Evolutionary conservation across 1,140 invertebrate genomes (phyloP).

Genomic region (Helicoverpa zea): DNA sequence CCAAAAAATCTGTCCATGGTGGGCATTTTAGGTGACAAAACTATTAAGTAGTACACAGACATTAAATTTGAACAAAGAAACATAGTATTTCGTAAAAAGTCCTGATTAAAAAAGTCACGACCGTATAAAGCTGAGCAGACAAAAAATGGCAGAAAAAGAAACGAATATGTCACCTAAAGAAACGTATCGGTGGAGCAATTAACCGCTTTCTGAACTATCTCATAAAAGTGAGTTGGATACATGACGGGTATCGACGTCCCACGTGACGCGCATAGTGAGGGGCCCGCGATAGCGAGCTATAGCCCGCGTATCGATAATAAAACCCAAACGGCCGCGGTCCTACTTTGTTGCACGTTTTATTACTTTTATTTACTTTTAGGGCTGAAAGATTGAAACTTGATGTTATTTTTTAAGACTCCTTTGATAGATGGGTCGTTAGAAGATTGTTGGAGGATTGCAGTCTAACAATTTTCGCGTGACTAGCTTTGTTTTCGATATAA

Average conservation of each 20-base stretch:
- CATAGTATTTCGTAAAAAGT: too few relatives aligned
- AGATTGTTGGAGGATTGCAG: not conserved
- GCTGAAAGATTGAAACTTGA: slow-evolving; percentile 41
- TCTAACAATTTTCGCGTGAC: slow-evolving; percentile 6
- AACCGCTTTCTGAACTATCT: slow-evolving; percentile 32
- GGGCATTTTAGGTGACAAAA: too few relatives aligned
- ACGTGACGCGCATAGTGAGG: slow-evolving; percentile 36
- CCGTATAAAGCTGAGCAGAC: not conserved
- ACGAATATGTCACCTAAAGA: not conserved
- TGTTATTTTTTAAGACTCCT: slow-evolving; percentile 30
- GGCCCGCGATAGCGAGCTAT: not conserved
- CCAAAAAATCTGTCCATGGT: too few relatives aligned
- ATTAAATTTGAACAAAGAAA: too few relatives aligned
- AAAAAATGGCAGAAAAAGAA: not conserved
- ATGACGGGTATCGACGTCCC: slow-evolving; percentile 28
- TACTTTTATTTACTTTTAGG: slow-evolving; percentile 45
- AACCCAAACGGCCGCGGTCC: slow-evolving; percentile 37
- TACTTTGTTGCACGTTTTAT: slow-evolving; percentile 40
- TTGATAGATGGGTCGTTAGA: slow-evolving; percentile 13
- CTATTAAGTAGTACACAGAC: too few relatives aligned
- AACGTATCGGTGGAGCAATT: slow-evolving; percentile 4
- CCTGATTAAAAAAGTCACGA: too few relatives aligned
- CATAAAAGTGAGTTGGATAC: slow-evolving; percentile 8
- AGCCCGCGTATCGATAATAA: slow-evolving; percentile 35
- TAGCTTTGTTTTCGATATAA: not conserved